Evolutionary conservation across 2,113 vertebrate species (phyloP), one percentile per base, ranked within the genome.

Genomic region (Antennarius striatus): DNA sequence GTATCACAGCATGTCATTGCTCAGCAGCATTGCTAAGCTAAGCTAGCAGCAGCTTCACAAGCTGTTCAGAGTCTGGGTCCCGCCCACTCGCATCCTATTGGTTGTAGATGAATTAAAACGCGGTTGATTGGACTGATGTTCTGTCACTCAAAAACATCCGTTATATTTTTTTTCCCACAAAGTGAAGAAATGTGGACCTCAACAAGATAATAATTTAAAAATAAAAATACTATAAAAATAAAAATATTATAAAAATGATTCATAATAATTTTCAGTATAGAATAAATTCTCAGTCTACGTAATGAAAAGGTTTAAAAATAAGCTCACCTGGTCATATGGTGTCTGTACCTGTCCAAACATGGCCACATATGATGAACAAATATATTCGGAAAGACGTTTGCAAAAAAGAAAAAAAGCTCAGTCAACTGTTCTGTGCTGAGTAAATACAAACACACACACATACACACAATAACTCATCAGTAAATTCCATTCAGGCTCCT

Each of bases 1-100:
- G 28, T 70, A 83, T 85, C 73, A 68, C 60, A 79, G 85, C 75
- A 58, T 89, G 83, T 88, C 86, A 89, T 73, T 65, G 87, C 85
- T 73, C 77, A 40, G 68, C 59, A 60, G 75, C 48, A 15, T 32
- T 3, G 86, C 82, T 75, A 78, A 57, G 86, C 80, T 85, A 82
- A 63, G 73, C 22, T 73, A 87, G 60, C 70, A 63, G 63, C 61
- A 15, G 77, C 77, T 59, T 58, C 79, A 58, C 65, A 68, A 63
- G 79, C 64, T 14, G 74, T 72, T 76, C 64, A n/a, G 47, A 14
- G 46, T 4, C 17, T 16, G 45, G 5, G 22, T 48, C 69, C 75
- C 80, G 0, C 77, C 80, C 10, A 0, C 57, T 61, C n/a, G 2
- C 0, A 10, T n/a, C 3, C 50, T 3, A 88, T 86, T 90, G 82